Base-by-base conservation (phyloP, 2,797 vertebrate genomes). In the Thaleichthys pacificus region DNA sequence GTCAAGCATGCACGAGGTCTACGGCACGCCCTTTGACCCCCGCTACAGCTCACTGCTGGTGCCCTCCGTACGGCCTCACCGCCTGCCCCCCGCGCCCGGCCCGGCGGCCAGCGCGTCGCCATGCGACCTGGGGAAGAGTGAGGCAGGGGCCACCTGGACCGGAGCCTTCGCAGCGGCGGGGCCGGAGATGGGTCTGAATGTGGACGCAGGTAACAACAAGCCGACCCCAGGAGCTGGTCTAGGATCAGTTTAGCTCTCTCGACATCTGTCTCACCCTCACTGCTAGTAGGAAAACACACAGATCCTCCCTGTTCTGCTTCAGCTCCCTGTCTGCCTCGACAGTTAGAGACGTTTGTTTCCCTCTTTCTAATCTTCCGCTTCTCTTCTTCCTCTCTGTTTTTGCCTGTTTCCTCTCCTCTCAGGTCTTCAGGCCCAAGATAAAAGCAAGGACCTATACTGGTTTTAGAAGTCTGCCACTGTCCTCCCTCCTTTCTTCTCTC, bases 371-470 rank as follows among this genome's bases (percentile, higher is more conserved):
- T 71, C 58, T 69, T 63, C 68, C 68, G 81, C 82, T 84, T 85
- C 82, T 90, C 75, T 86, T 69, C 70, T 66, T 54, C 76, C 66
- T 77, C 77, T 83, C 88, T 81, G 84, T 83, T 70, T 89, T 91
- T 82, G 84, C 86, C 60, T 88, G 80, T 89, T 90, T 83, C 91
- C 86, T 91, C 83, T 82, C 0, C 92, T 96, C 93, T 94, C 94
- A 99, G 97, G 96, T 98, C 93, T 98, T 86, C 96, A 95, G 90
- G 90, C 93, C 85, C 96, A 96, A 94, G 95, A 99, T 90, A 98
- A 98, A 94, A 97, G 91, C 96, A 97, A 98, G 94, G 95, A 98
- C 88, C 93, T 98, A 84, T 97, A 96, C 92, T 98, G 97, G 96
- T 98, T 98, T 96, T 99, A 97, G 92, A 91, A 87, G 87, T 87